Percentiles rank a stretch among this genome's conserved stretches.
These are phyloP conservation scores for Agelaius phoeniceus DNA, from an alignment of 2,113 vertebrate genomes.

Conservation along the genomic window DNA sequence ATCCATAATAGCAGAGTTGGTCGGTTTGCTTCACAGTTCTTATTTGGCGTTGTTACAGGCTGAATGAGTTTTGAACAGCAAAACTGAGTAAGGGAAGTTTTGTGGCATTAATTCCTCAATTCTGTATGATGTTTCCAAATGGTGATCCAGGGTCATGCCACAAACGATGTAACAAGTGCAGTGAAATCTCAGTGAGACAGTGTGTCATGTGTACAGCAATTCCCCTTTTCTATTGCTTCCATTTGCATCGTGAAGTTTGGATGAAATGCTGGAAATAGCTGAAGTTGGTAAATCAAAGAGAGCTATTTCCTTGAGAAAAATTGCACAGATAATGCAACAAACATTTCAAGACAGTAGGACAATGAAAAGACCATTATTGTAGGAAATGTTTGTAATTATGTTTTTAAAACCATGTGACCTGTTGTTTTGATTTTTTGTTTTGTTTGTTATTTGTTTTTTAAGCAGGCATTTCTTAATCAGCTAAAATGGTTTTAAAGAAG, in stretches of 20 bases:
- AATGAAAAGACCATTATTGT: neutral
- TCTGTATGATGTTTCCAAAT: neutral
- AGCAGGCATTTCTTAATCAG: neutral
- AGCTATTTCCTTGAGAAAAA: neutral
- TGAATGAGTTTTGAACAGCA: neutral
- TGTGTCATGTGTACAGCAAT: neutral
- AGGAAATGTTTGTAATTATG: neutral
- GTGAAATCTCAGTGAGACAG: neutral
- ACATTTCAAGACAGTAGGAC: neutral
- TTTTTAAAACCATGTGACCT: neutral
- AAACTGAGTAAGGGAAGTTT: neutral
- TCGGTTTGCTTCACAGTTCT: neutral
- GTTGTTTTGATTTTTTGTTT: neutral
- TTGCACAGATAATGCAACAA: neutral
- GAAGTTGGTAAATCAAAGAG: neutral
- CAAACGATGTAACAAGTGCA: rapidly evolving
- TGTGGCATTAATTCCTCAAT: neutral
- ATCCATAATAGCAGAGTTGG: rapidly evolving
- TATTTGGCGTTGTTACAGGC: neutral
- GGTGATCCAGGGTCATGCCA: neutral
- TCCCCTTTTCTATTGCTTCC: neutral
- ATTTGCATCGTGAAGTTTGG: neutral
- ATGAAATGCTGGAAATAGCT: neutral
- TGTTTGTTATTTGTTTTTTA: neutral
- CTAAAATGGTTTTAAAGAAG: conserved; percentile 92